phyloP scores from a whole-genome alignment of 2,888 invertebrate species.

The Nomada lathburiana region DNA sequence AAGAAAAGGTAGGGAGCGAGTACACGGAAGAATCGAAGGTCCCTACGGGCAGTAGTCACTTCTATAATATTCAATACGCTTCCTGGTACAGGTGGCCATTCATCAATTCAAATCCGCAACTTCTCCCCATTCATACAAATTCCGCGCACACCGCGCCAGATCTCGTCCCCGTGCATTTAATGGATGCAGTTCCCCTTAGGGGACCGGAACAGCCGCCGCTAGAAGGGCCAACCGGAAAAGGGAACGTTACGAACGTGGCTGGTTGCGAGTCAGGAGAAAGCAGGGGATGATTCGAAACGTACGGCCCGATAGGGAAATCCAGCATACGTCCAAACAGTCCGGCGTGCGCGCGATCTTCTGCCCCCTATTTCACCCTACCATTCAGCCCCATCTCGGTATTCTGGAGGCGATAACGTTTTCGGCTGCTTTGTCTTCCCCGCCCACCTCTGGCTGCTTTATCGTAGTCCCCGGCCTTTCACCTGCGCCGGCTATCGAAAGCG shows the following conservation, averaged over 20 bases:
- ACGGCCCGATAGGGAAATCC: constrained; percentile 83
- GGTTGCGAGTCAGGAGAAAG: constrained; percentile 63
- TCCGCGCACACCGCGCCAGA: constrained; percentile 68
- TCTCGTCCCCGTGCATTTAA: constrained; percentile 75
- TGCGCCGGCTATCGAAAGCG: constrained; percentile 56
- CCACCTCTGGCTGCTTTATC: constrained; percentile 45
- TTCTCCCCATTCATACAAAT: constrained; percentile 78
- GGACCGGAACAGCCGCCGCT: constrained; percentile 53
- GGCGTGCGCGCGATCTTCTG: constrained; percentile 52
- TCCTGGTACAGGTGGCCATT: constrained; percentile 75
- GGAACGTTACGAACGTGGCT: constrained; percentile 61
- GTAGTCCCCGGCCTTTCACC: constrained; percentile 48
- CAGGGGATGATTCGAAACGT: constrained; percentile 80
- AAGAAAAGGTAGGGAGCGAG: no score
- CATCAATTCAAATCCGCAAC: constrained; percentile 81
- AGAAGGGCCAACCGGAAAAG: constrained; percentile 63
- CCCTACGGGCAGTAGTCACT: constrained; percentile 65
- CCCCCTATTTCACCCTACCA: constrained; percentile 20
- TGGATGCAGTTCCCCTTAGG: constrained; percentile 79
- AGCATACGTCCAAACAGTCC: constrained; percentile 67
- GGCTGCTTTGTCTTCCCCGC: constrained; percentile 58
- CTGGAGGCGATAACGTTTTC: constrained; percentile 67
- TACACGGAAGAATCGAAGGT: constrained; percentile 61
- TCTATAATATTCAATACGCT: constrained; percentile 78
- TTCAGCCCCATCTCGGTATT: constrained; percentile 45